These are phyloP conservation scores for Fragum whitleyi DNA, from an alignment of 2,888 invertebrate genomes.

Conservation along the genomic window DNA sequence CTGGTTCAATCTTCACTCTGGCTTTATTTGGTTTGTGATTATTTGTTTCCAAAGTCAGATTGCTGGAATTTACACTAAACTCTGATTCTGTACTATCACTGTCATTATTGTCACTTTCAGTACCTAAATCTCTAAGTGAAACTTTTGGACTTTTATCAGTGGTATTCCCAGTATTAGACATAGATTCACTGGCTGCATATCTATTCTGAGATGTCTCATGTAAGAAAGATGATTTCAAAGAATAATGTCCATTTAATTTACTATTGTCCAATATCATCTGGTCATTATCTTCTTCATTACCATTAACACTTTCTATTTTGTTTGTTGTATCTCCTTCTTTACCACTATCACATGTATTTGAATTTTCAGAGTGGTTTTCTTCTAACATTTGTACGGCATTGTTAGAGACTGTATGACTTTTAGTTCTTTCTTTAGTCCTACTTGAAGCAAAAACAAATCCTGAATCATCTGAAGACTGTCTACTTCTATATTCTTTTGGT, in stretches of 20 bases:
- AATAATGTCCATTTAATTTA: too few species aligned
- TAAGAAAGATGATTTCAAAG: too few species aligned
- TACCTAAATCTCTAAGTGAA: background rate
- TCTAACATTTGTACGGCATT: too few species aligned
- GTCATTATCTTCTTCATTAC: too few species aligned
- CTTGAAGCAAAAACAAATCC: background rate
- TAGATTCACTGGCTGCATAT: background rate
- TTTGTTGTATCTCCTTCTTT: too few species aligned
- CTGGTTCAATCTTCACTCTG: slow-evolving; percentile 2
- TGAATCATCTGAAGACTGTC: background rate
- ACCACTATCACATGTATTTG: too few species aligned
- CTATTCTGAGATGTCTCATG: too few species aligned
- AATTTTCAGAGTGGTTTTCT: too few species aligned
- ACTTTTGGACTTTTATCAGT: background rate
- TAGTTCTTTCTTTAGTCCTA: background rate
- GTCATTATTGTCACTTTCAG: background rate
- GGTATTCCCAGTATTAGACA: background rate
- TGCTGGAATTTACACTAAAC: background rate
- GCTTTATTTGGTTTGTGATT: background rate
- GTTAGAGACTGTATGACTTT: too few species aligned
- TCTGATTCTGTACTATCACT: background rate
- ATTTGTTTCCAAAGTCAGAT: background rate
- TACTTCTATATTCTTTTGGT: background rate
- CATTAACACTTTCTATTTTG: too few species aligned
- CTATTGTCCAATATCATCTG: too few species aligned